Evolutionary conservation across 2,888 invertebrate genomes (phyloP), one percentile per base, ranked within the genome.

Genomic region (Agrochola lychnidis): DNA sequence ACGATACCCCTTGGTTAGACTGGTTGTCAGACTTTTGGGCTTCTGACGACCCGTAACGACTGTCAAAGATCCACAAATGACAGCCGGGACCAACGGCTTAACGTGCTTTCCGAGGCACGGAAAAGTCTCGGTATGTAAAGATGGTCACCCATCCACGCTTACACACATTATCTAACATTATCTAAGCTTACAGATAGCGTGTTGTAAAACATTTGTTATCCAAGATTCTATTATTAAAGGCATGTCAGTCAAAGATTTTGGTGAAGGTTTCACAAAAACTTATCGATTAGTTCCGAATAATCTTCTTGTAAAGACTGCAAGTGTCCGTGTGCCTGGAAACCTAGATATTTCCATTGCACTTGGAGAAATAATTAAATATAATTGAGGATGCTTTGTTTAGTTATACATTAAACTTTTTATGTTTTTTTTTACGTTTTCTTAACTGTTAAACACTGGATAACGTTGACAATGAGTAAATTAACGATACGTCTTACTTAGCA

Each of bases 201-300:
- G 25, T 56, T 61, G 9, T 57, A 22, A 70, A 42, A 56, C 4
- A 25, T 12, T 5, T 56, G 10, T 12, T 56, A 25, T n/a, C n/a
- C 56, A 56, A 9, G 53, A 56, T 56, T 59, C 30, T 68, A 68
- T 42, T 70, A 40, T 51, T 42, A 63, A 19, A 64, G 4, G n/a
- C n/a, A 69, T 73, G 19, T 62, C 22, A 63, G 12, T 61, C 14
- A 40, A 73, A 61, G 70, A 61, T 68, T 48, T 73, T 59, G 57
- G 57, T 78, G 78, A 86, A 86, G 87, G 87, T 75, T 79, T 16
- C 14, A 40, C 45, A 62, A 22, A 69, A 72, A 59, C 57, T 86
- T 86, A 85, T 48, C 51, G 9, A 86, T 86, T 86, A 64, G 86
- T 87, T 87, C 78, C 79, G 57, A 69, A 64, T 83, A 59, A 84